A percentile compares a stretch with the other conserved stretches of the same genome.
phyloP scores from a whole-genome alignment of 2,113 vertebrate genomes.

The Tricholaema leucomelas region DNA sequence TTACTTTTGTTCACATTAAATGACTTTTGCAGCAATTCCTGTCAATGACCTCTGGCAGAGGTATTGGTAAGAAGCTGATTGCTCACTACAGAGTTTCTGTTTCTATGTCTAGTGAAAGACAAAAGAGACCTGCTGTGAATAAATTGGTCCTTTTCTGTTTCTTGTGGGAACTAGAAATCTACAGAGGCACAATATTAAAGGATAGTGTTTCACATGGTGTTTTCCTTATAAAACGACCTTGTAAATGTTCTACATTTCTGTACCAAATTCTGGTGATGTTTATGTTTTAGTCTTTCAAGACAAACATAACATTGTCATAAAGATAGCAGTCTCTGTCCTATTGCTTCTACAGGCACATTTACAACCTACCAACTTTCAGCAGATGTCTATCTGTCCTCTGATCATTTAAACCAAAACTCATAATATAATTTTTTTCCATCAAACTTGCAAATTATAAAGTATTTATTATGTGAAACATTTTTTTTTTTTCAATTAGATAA shows the following conservation, averaged over 20 bases:
- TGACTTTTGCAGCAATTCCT: not conserved
- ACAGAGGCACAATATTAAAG: not conserved
- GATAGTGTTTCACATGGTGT: not conserved
- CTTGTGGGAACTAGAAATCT: not conserved
- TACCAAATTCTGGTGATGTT: not conserved
- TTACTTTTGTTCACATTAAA: conserved; percentile 2
- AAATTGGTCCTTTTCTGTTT: not conserved
- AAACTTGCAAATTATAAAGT: not conserved
- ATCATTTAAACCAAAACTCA: not conserved
- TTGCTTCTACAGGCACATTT: not conserved
- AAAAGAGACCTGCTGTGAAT: not conserved
- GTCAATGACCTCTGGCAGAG: not conserved
- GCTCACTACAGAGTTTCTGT: not conserved
- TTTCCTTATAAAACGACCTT: not conserved
- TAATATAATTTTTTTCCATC: not conserved
- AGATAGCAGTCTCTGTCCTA: not conserved
- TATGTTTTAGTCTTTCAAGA: not conserved
- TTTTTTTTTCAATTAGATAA: not conserved
- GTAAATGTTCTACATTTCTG: not conserved
- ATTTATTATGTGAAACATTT: not conserved
- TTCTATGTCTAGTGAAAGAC: not conserved
- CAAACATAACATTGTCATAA: not conserved
- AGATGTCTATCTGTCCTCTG: not conserved
- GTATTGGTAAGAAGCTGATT: not conserved
- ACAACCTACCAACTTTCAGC: not conserved